Base-by-base conservation (phyloP, 1,140 invertebrate species). In the Drosophila mauritiana region DNA sequence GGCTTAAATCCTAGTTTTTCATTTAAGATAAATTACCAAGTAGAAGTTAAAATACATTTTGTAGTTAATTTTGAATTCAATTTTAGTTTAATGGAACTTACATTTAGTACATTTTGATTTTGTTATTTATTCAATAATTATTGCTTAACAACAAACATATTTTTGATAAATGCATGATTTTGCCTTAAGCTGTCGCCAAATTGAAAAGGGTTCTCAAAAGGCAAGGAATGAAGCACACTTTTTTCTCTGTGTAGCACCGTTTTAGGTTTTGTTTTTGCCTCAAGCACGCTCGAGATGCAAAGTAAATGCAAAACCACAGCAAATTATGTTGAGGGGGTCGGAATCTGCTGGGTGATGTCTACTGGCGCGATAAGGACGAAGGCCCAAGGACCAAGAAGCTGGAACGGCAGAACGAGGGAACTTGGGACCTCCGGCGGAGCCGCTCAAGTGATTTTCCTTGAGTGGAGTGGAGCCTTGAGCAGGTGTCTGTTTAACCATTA, bases 261-360 rank as follows among this genome's bases (percentile, higher is more conserved):
- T 46, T 67, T 31, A 45, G 48, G 65, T 54, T 68, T 64, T 69
- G 65, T 46, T 69, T 78, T 74, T 57, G 84, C 84, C 80, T 89
- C 72, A 88, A 88, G 84, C 79, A 80, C 68, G 53, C 83, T 88
- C 65, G 37, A 83, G 84, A 88, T 88, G 84, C 76, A 89, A 88
- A 89, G 83, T 88, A 88, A 88, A 88, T 88, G 83, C 83, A 89
- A 89, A 88, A 88, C 84, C 84, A 88, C 84, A 80, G 84, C 84
- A 88, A 88, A 88, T 88, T 88, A 88, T 89, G 84, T 83, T 69
- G 84, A 88, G 82, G 70, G 52, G 52, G 58, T 61, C 37, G 56
- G 70, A 69, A 42, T 55, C 59, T 52, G 62, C 43, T 54, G 54
- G 55, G 48, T 42, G 61, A 52, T 67, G 46, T 57, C 58, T 57